Base-by-base conservation (phyloP, 2,113 vertebrate genomes). In the Salvelinus namaycush region DNA sequence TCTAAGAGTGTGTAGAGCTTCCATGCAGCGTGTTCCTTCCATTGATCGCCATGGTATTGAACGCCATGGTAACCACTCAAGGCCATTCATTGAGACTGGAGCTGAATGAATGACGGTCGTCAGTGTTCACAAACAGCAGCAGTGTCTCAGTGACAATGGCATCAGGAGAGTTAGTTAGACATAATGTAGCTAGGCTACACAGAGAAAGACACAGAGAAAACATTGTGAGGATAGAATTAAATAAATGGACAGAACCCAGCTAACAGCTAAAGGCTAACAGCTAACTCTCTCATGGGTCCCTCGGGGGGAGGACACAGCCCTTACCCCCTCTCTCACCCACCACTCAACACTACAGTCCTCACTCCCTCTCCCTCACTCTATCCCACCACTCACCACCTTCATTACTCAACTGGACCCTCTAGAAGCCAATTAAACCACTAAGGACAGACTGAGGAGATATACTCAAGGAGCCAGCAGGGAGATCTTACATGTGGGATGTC, bases 31-130 rank as follows among this genome's bases (percentile, higher is more conserved):
- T 68, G 65, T 22, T n/a, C 76, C 75, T 24, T 70, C n/a, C 39
- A 44, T 44, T 44, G 39, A 44, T 44, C 39, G 2, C 39, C 9
- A 44, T 44, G 39, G 39, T 44, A 44, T 44, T 44, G 39, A 79
- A 81, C 70, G 60, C 74, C 86, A 91, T 74, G 83, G 81, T 79
- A 88, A 90, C 88, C 87, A 88, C 59, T 39, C 70, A 70, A 67
- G 59, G 85, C 88, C 93, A 93, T 94, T 93, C 92, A 94, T 94
- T 86, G 74, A 78, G 73, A 72, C 82, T 76, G 68, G 39, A 44
- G 39, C 39, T 81, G 87, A 89, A 93, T 93, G 93, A 94, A 92
- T 93, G 92, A 89, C 92, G 81, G 85, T 87, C 79, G 88, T 34
- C 67, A 8, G 80, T 54, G 68, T 75, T 70, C 13, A 26, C 66